Percentiles rank a stretch among this genome's conserved stretches.
These are phyloP conservation scores for Lanistes nyassanus DNA, from an alignment of 1,140 invertebrate genomes.

Conservation along the genomic window DNA sequence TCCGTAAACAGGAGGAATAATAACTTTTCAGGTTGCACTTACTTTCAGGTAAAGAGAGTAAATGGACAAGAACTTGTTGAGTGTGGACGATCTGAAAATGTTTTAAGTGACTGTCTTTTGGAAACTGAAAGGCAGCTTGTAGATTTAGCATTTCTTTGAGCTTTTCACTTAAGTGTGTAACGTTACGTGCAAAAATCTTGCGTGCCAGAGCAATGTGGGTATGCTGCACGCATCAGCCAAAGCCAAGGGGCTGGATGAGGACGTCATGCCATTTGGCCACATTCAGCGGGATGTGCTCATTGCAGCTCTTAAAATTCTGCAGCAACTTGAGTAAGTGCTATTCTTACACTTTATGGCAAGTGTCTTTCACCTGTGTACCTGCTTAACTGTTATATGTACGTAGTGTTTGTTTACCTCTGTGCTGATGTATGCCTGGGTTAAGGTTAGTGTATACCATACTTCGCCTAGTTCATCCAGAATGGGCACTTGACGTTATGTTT, in stretches of 20 bases:
- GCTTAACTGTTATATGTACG: not conserved
- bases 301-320: conserved; percentile 57
- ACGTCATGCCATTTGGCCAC: conserved; percentile 63
- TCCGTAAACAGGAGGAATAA: too few species aligned
- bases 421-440: not conserved
- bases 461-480: too few species aligned
- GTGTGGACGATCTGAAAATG: too few species aligned
- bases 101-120: too few species aligned
- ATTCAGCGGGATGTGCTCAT: conserved; percentile 59
- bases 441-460: too few species aligned
- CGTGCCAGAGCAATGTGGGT: conserved; percentile 43
- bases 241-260: conserved; percentile 48
- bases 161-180: conserved; percentile 2
- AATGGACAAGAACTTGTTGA: too few species aligned
- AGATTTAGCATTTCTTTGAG: not conserved
- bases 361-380: not conserved
- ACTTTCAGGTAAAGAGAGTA: too few species aligned
- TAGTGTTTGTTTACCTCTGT: not conserved
- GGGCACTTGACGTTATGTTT: too few species aligned
- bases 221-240: conserved; percentile 55
- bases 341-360: not conserved
- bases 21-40: too few species aligned
- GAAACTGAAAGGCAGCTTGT: too few species aligned
- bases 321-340: conserved; percentile 52
- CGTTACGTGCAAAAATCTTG: too few species aligned